phyloP scores from a whole-genome alignment of 2,113 vertebrate species.

The Pachyramphus minor region DNA sequence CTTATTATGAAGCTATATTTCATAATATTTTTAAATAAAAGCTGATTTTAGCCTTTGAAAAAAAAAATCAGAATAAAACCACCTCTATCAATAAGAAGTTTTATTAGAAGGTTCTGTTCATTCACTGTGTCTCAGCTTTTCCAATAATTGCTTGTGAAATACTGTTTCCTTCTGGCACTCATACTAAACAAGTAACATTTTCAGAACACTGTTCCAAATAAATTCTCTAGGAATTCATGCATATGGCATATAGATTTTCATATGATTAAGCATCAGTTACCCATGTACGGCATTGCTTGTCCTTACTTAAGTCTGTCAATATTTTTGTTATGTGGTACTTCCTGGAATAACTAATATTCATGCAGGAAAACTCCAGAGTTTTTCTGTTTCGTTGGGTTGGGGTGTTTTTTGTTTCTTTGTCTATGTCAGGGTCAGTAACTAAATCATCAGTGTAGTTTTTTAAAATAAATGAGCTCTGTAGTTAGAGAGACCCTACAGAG shows the following conservation, averaged over 20 bases:
- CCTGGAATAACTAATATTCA: background rate
- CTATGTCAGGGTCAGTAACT: background rate
- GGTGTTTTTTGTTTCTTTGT: background rate
- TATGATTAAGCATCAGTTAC: background rate
- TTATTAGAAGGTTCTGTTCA: background rate
- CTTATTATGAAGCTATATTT: conserved; percentile 45
- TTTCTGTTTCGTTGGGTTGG: background rate
- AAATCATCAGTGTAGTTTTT: background rate
- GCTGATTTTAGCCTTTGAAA: background rate
- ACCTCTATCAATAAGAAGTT: background rate
- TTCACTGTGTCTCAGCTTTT: background rate
- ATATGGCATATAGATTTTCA: conserved; percentile 22
- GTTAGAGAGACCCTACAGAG: background rate
- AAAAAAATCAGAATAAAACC: background rate
- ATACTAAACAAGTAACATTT: background rate
- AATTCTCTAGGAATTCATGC: conserved; percentile 23
- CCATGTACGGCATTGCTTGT: background rate
- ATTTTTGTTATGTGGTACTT: background rate
- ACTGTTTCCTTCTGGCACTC: background rate
- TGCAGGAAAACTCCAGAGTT: background rate
- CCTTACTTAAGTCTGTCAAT: background rate
- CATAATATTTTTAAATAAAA: conserved; percentile 32
- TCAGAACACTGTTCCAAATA: conserved; percentile 12
- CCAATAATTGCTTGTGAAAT: conserved; percentile 14
- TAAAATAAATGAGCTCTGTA: background rate